Evolutionary conservation across 2,797 vertebrate species (phyloP).

Genomic region (Phalloptychus januarius): DNA sequence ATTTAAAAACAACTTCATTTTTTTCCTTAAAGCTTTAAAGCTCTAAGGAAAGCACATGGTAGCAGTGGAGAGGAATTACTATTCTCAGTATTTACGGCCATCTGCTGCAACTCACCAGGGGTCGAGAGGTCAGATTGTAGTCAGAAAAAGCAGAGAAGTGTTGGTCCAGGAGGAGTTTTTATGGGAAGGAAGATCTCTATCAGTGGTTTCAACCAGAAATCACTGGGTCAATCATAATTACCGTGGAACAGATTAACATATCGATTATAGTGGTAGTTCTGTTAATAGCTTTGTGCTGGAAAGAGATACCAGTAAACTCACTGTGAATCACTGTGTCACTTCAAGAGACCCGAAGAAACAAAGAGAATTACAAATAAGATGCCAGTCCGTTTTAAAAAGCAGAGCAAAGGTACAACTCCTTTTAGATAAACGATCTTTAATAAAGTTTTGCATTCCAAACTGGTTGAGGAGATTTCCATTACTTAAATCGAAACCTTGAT

Average conservation of each 20-base stretch:
- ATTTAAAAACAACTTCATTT: slow-evolving; percentile 1
- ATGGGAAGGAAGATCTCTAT: not conserved
- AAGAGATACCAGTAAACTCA: not conserved
- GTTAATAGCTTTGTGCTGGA: not conserved
- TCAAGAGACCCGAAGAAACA: not conserved
- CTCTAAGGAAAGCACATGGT: not conserved
- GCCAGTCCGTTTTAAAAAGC: not conserved
- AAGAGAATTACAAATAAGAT: not conserved
- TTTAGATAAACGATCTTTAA: not conserved
- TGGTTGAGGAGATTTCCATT: not conserved
- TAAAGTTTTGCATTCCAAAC: not conserved
- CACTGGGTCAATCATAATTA: not conserved
- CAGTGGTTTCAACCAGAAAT: not conserved
- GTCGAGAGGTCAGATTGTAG: not conserved
- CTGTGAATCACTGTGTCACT: not conserved
- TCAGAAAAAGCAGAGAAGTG: not conserved
- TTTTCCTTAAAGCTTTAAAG: too few species aligned
- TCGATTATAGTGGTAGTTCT: not conserved
- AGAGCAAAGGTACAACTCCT: not conserved
- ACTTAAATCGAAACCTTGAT: not conserved
- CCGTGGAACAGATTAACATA: not conserved
- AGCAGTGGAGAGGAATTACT: not conserved
- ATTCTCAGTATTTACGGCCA: not conserved
- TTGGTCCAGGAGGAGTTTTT: not conserved
- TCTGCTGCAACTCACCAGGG: not conserved